Evolutionary conservation across 2,888 invertebrate genomes (phyloP).

Genomic region (Clivina fossor): DNA sequence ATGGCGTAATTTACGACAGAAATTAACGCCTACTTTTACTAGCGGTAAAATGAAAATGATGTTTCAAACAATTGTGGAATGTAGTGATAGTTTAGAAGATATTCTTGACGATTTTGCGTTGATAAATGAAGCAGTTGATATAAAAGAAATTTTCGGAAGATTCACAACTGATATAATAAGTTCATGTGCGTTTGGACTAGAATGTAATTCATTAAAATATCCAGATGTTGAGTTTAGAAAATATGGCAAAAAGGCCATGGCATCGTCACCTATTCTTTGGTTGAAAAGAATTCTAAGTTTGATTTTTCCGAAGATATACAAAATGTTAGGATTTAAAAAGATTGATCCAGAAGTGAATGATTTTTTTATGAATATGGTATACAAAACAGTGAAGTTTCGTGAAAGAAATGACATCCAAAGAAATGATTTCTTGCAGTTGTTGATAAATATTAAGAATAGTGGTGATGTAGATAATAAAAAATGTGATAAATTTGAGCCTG

Average conservation of each 20-base stretch:
- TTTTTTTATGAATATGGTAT: conserved; percentile 42
- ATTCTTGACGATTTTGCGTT: background rate
- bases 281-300: conserved; percentile 32
- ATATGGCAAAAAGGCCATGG: conserved; percentile 23
- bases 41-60: conserved; percentile 63
- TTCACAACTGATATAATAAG: conserved; percentile 56
- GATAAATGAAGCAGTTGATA: conserved; percentile 42
- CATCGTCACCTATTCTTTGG: no score
- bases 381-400: conserved; percentile 42
- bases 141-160: conserved; percentile 50
- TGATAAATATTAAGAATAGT: conserved; percentile 44
- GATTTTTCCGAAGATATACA: conserved; percentile 33
- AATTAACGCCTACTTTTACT: conserved; percentile 63
- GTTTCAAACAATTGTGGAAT: conserved; percentile 58
- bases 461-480: conserved; percentile 5
- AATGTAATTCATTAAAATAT: conserved; percentile 52
- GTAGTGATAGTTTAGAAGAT: conserved; percentile 54
- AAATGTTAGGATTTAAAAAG: conserved; percentile 34
- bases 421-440: conserved; percentile 50
- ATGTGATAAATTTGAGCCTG: no score
- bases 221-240: conserved; percentile 49
- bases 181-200: conserved; percentile 55
- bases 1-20: conserved; percentile 61
- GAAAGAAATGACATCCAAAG: conserved; percentile 40
- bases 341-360: conserved; percentile 39